Percentiles rank a stretch among this genome's conserved stretches.
phyloP scores from a whole-genome alignment of 2,888 invertebrate genomes.

The Cotesia congregata region DNA sequence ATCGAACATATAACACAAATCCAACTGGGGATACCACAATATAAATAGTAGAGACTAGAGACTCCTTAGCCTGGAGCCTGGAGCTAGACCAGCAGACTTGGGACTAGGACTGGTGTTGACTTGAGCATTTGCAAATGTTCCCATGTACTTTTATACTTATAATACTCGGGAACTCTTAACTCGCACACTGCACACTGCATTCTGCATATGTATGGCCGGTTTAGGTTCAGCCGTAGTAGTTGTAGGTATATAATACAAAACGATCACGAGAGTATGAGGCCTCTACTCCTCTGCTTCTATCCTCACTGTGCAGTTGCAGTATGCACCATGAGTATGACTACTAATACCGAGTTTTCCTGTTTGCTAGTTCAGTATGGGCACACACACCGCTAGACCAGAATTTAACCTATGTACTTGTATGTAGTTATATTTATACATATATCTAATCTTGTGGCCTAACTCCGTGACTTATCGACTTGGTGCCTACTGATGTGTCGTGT shows the following conservation, averaged over 20 bases:
- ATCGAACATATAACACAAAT: neutral
- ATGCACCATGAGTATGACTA: slow-evolving; percentile 30
- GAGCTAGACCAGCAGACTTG: slow-evolving; percentile 5
- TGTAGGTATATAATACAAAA: slow-evolving; percentile 42
- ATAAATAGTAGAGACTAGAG: neutral
- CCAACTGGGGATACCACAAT: neutral
- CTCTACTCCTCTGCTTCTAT: neutral
- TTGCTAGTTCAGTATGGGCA: neutral
- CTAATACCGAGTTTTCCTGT: too few species aligned
- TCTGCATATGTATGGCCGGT: slow-evolving; percentile 56
- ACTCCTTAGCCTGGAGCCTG: neutral
- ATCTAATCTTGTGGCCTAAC: slow-evolving; percentile 51
- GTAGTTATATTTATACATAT: neutral
- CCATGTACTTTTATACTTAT: slow-evolving; percentile 58
- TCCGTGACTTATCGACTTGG: slow-evolving; percentile 65
- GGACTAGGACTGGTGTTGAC: slow-evolving; percentile 44
- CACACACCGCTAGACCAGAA: slow-evolving; percentile 22
- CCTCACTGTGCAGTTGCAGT: slow-evolving; percentile 36
- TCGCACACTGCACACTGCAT: too few species aligned
- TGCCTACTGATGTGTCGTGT: slow-evolving; percentile 58
- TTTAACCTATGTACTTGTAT: slow-evolving; percentile 39
- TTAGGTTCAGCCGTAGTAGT: too few species aligned
- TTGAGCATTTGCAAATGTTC: slow-evolving; percentile 53
- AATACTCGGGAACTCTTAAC: neutral
- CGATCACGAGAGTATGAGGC: slow-evolving; percentile 45